Evolutionary conservation across 2,888 invertebrate species (phyloP).

Genomic region (Limnephilus auricula): DNA sequence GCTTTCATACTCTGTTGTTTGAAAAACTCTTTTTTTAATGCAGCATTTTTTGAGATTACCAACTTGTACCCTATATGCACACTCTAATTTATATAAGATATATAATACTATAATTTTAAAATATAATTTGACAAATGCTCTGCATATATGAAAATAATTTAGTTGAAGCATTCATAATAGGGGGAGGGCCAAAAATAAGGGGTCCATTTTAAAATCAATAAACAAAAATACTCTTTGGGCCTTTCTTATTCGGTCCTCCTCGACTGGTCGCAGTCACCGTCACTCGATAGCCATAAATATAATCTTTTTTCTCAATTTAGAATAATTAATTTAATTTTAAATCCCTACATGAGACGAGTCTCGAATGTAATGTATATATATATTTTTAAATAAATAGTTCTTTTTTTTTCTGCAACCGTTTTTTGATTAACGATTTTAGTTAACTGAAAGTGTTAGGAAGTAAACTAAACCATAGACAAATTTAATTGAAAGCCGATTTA

Average conservation of each 20-base stretch:
- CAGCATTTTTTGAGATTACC: slow-evolving; percentile 28
- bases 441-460: neutral
- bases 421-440: neutral
- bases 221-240: slow-evolving; percentile 39
- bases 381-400: slow-evolving; percentile 37
- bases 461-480: slow-evolving; percentile 2
- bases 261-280: neutral
- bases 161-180: slow-evolving; percentile 41
- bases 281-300: slow-evolving; percentile 43
- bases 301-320: slow-evolving; percentile 44
- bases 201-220: slow-evolving; percentile 37
- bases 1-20: slow-evolving; percentile 17
- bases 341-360: slow-evolving; percentile 31
- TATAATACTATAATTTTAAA: slow-evolving; percentile 41
- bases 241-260: slow-evolving; percentile 6
- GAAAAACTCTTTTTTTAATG: neutral
- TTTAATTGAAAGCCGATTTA: neutral
- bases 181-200: slow-evolving; percentile 31
- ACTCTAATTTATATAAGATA: slow-evolving; percentile 38
- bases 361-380: slow-evolving; percentile 38
- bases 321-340: slow-evolving; percentile 44
- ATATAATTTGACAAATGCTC: slow-evolving; percentile 45
- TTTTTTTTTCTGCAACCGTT: slow-evolving; percentile 2
- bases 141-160: slow-evolving; percentile 47
- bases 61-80: slow-evolving; percentile 44